Conservation (phyloP, 2,797 vertebrate species). For the Halcyon leucocephala region DNA sequence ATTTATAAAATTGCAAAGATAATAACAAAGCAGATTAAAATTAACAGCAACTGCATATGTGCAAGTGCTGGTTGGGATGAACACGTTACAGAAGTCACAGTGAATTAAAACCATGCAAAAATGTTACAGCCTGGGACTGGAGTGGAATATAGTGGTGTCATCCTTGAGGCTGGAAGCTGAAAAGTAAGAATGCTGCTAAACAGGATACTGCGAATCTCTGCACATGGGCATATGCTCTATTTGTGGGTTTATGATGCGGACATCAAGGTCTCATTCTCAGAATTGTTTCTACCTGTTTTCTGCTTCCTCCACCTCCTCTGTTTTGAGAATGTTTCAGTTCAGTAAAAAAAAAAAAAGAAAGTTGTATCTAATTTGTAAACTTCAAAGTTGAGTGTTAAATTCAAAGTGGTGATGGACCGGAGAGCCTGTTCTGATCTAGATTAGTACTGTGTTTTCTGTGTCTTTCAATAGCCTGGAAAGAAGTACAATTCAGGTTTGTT, state of each 20-base stretch:
- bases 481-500: not conserved
- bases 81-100: conserved; percentile 34
- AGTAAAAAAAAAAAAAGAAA: not conserved
- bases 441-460: not conserved
- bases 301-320: not conserved
- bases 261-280: not conserved
- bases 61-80: not conserved
- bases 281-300: not conserved
- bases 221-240: not conserved
- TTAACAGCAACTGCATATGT: conserved; percentile 34
- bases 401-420: not conserved
- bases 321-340: not conserved
- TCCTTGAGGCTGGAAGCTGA: not conserved
- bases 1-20: conserved; percentile 52
- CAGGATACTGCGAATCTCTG: not conserved
- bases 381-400: not conserved
- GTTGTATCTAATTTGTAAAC: not conserved
- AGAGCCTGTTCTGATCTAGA: not conserved
- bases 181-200: not conserved
- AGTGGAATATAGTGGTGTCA: not conserved
- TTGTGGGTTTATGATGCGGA: not conserved
- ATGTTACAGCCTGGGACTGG: not conserved
- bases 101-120: not conserved
- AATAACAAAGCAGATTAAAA: conserved; percentile 60
- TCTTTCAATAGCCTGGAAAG: not conserved